Percentiles rank a stretch among this genome's conserved stretches.
Evolutionary conservation across 2,888 invertebrate species (phyloP).

Genomic region (Cordilura impudica): DNA sequence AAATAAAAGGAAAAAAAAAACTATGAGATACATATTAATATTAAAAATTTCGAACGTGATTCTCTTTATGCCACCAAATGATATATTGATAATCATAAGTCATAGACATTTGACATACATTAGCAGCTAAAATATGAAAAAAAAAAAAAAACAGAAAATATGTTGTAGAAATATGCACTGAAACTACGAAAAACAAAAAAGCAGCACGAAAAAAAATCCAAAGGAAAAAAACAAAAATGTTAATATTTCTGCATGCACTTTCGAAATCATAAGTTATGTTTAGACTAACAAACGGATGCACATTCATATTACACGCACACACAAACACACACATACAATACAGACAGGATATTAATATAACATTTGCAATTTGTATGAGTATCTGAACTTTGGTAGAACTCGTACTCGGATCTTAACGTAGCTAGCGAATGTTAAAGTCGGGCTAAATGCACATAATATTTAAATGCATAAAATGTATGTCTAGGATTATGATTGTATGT

Average conservation of each 20-base stretch:
- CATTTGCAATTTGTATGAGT: neutral
- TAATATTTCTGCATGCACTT: slow-evolving; percentile 50
- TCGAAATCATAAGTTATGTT: slow-evolving; percentile 24
- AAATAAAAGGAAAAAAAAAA: neutral
- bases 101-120: slow-evolving; percentile 62
- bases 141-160: too few relatives aligned
- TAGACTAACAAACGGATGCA: neutral
- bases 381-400: neutral
- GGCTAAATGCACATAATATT: neutral
- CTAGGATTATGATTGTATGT: slow-evolving; percentile 3
- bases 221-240: slow-evolving; percentile 21
- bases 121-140: slow-evolving; percentile 39
- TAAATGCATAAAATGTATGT: neutral
- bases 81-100: slow-evolving; percentile 61
- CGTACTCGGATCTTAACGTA: too few relatives aligned
- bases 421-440: neutral
- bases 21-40: slow-evolving; percentile 45
- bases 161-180: neutral
- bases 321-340: neutral
- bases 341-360: neutral
- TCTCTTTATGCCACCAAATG: slow-evolving; percentile 54
- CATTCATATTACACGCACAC: neutral
- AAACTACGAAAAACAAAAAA: neutral
- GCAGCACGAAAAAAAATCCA: slow-evolving; percentile 18
- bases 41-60: slow-evolving; percentile 60